phyloP scores from a whole-genome alignment of 2,113 vertebrate genomes.

The Siniperca chuatsi region DNA sequence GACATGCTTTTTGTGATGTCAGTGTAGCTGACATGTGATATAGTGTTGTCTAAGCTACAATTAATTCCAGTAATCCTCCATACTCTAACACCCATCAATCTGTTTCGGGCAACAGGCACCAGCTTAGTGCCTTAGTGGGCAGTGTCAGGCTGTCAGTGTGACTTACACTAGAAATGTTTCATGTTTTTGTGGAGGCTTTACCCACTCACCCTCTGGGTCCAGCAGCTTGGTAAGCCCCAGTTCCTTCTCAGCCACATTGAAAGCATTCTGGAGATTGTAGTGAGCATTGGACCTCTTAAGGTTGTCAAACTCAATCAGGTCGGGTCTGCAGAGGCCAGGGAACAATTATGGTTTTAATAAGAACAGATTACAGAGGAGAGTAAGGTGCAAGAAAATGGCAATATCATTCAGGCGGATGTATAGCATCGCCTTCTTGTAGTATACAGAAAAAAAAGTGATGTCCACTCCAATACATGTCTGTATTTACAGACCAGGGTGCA shows the following conservation, averaged over 20 bases:
- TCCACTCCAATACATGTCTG: background rate
- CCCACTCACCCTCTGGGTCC: constrained; percentile 91
- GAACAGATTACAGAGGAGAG: background rate
- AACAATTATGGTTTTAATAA: constrained; percentile 41
- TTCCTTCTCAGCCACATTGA: constrained; percentile 93
- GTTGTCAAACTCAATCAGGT: constrained; percentile 92
- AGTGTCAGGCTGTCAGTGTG: constrained; percentile 3
- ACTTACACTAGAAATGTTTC: constrained; percentile 14
- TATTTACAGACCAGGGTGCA: background rate
- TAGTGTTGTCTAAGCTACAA: constrained; percentile 29
- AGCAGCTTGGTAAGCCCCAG: constrained; percentile 93
- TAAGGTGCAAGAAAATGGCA: background rate
- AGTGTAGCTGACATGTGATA: constrained; percentile 44
- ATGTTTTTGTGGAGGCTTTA: constrained; percentile 24
- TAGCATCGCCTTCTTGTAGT: background rate
- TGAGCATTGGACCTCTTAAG: constrained; percentile 94
- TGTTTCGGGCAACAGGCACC: constrained; percentile 22
- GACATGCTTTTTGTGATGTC: constrained; percentile 17
- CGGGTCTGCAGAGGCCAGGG: constrained; percentile 82
- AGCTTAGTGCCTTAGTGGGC: constrained; percentile 21
- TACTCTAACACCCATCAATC: constrained; percentile 23
- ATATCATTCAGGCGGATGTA: background rate
- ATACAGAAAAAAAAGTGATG: background rate
- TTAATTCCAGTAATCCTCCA: constrained; percentile 52
- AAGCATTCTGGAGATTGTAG: constrained; percentile 95